Conservation (phyloP, 1,140 invertebrate genomes). For the Galleria mellonella region DNA sequence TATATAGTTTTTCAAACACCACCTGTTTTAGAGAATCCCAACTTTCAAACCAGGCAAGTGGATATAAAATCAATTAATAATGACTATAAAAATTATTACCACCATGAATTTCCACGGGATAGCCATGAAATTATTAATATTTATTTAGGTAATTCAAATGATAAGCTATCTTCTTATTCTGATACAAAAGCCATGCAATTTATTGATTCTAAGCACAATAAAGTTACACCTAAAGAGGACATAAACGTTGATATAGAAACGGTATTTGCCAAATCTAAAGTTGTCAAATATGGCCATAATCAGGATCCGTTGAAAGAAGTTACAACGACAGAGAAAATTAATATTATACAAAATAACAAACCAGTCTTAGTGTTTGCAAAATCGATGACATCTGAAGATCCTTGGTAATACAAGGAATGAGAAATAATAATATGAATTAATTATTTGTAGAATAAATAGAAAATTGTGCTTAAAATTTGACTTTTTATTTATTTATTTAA, state of each 20-base stretch:
- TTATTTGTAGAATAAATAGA: no score
- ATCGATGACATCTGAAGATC: background rate
- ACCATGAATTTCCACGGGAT: slow-evolving; percentile 7
- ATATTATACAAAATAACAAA: slow-evolving; percentile 1
- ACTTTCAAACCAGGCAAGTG: slow-evolving; percentile 26
- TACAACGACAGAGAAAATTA: slow-evolving; percentile 4
- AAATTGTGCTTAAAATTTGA: no score
- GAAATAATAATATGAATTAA: no score
- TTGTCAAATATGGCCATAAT: slow-evolving; percentile 36
- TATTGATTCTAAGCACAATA: slow-evolving; percentile 3
- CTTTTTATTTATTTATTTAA: no score
- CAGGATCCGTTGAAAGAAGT: background rate
- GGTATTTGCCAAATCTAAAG: slow-evolving; percentile 42
- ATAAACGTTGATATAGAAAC: slow-evolving; percentile 38
- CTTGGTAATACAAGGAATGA: no score
- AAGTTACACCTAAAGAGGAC: slow-evolving; percentile 4
- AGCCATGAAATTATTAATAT: slow-evolving; percentile 10
- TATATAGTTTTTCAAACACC: slow-evolving; percentile 20
- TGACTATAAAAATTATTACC: slow-evolving; percentile 9
- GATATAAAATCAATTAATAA: slow-evolving; percentile 6
- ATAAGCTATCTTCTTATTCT: slow-evolving; percentile 15
- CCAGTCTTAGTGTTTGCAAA: slow-evolving; percentile 1
- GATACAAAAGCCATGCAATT: slow-evolving; percentile 6
- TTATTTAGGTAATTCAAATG: slow-evolving; percentile 4
- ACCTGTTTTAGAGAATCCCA: slow-evolving; percentile 20